Evolutionary conservation across 2,113 vertebrate genomes (phyloP), one percentile per base, ranked within the genome.

Genomic region (Fulica atra): DNA sequence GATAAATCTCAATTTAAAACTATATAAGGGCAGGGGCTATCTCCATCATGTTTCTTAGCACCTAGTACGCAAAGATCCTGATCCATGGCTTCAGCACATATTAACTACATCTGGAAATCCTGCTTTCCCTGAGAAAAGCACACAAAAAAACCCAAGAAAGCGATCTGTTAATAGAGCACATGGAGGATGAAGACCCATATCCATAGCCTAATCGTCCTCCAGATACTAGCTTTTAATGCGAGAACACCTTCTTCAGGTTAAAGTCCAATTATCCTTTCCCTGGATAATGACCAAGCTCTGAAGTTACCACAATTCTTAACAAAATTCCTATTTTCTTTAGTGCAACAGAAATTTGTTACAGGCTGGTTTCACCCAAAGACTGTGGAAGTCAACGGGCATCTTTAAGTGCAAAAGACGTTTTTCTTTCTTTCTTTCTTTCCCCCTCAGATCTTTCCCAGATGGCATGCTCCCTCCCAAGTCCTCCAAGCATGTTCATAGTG

Each of bases 1-100:
- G 64, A 35, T 61, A 63, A 66, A 90, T 35, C 38, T 91, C 61
- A 72, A 10, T 68, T 86, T 74, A 19, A 57, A 61, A 36, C 15
- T 54, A 0, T 26, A 24, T n/a, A 73, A 51, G 42, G n/a, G 38
- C 51, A 71, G 26, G 7, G 21, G 9, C 18, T 21, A 16, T 74
- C 48, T 91, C n/a, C 0, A 0, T 83, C 23, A 11, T 0, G 0
- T 86, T 91, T 86, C 33, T 10, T 36, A 38, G 38, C 42, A 81
- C 13, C 31, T 63, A 9, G 10, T 21, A 40, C 28, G 50, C 11
- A 3, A 53, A 73, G 35, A 53, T 21, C 14, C 8, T 48, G 44
- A 33, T 69, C 48, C 0, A 0, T 46, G 29, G 35, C 36, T 81
- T 46, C 13, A 65, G 25, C 13, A 59, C 14, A 1, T 36, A 9